Conservation (phyloP, 2,113 vertebrate genomes). For the Spermophilus dauricus region DNA sequence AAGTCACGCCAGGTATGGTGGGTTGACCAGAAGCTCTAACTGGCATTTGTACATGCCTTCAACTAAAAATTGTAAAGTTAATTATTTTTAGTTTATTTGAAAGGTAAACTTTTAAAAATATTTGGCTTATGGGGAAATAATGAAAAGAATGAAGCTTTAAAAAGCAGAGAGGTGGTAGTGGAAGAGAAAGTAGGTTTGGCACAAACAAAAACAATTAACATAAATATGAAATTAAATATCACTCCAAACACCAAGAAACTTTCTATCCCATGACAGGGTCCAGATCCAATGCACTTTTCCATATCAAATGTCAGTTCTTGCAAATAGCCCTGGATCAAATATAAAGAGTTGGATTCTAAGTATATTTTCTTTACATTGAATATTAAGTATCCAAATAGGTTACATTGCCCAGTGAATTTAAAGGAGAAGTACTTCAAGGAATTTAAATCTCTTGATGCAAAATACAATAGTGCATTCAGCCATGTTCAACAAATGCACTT, state of each 20-base stretch:
- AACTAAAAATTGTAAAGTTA: slow-evolving; percentile 41
- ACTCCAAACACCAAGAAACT: background rate
- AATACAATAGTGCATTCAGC: slow-evolving; percentile 56
- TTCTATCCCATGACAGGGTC: background rate
- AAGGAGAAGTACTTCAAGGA: slow-evolving; percentile 24
- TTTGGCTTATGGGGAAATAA: background rate
- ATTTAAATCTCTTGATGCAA: slow-evolving; percentile 61
- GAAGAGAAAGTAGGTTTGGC: background rate
- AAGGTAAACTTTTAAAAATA: background rate
- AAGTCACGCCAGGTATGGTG: background rate
- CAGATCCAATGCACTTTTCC: slow-evolving; percentile 4
- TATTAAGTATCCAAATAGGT: slow-evolving; percentile 44
- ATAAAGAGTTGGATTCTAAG: slow-evolving; percentile 1
- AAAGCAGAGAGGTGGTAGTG: background rate
- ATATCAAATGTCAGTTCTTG: background rate
- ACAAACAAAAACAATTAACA: slow-evolving; percentile 19
- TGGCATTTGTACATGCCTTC: background rate
- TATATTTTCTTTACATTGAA: slow-evolving; percentile 44
- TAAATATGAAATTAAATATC: slow-evolving; percentile 48
- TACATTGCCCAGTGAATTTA: slow-evolving; percentile 52
- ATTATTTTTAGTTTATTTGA: slow-evolving; percentile 25
- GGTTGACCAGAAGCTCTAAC: background rate
- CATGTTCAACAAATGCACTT: slow-evolving; percentile 12
- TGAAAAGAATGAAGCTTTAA: slow-evolving; percentile 30
- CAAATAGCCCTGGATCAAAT: background rate